Percentiles rank a stretch among this genome's conserved stretches.
Evolutionary conservation across 2,888 invertebrate genomes (phyloP).

Genomic region (Iphiclides podalirius): DNA sequence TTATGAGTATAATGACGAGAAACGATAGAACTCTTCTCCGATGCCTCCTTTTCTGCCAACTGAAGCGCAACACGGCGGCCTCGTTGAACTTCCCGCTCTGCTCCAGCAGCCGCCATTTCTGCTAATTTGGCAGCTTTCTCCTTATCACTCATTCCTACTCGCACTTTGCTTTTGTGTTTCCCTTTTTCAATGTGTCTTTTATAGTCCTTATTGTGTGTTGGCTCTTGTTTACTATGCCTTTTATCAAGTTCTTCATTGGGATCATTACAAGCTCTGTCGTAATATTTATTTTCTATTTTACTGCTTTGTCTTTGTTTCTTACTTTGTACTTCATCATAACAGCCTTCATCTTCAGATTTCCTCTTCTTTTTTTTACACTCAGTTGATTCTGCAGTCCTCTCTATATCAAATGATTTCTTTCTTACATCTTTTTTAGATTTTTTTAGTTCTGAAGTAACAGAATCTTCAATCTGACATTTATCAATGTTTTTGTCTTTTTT

Average conservation of each 20-base stretch:
- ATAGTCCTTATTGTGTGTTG: slow-evolving; percentile 26
- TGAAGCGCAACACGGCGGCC: slow-evolving; percentile 82
- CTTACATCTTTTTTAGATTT: slow-evolving; percentile 16
- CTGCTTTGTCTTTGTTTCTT: slow-evolving; percentile 31
- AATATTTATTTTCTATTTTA: slow-evolving; percentile 15
- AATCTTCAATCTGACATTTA: slow-evolving; percentile 35
- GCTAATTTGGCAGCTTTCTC: slow-evolving; percentile 81
- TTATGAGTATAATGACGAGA: slow-evolving; percentile 79
- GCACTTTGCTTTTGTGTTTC: slow-evolving; percentile 36
- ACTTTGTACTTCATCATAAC: slow-evolving; percentile 27
- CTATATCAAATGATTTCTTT: slow-evolving; percentile 15
- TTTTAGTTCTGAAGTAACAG: slow-evolving; percentile 2
- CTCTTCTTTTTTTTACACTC: slow-evolving; percentile 24
- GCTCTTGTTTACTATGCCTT: slow-evolving; percentile 66
- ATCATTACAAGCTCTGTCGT: slow-evolving; percentile 12
- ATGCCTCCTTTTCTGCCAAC: slow-evolving; percentile 77
- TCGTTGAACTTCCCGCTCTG: slow-evolving; percentile 83
- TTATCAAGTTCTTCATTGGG: slow-evolving; percentile 42
- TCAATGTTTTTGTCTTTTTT: slow-evolving; percentile 52
- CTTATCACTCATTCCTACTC: slow-evolving; percentile 44
- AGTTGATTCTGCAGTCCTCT: slow-evolving; percentile 21
- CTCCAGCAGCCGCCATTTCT: slow-evolving; percentile 93
- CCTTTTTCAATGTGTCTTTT: slow-evolving; percentile 39
- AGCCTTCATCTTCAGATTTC: slow-evolving; percentile 20
- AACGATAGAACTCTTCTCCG: slow-evolving; percentile 70